Evolutionary conservation across 2,797 vertebrate species (phyloP).

Genomic region (Chloroceryle amazona): DNA sequence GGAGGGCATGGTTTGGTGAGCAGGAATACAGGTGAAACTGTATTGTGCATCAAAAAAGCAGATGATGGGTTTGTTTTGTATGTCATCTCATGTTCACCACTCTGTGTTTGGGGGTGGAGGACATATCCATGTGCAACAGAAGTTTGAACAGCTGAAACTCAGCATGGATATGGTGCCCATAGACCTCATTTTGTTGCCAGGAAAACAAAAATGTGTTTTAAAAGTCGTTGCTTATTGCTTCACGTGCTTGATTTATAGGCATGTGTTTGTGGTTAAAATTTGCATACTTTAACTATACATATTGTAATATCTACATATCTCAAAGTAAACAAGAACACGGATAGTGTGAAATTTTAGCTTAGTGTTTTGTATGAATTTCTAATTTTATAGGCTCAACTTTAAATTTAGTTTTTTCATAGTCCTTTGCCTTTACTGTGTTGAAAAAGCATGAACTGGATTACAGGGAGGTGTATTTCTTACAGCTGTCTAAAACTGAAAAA

Average conservation of each 20-base stretch:
- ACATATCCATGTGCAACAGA: neutral
- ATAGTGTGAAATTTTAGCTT: neutral
- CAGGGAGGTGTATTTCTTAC: neutral
- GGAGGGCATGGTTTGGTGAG: slow-evolving; percentile 65
- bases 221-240: slow-evolving; percentile 7
- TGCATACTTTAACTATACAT: neutral
- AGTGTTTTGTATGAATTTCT: neutral
- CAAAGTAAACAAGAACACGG: neutral
- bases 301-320: neutral
- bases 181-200: slow-evolving; percentile 44
- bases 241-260: slow-evolving; percentile 36
- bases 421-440: neutral
- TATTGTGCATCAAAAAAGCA: slow-evolving; percentile 40
- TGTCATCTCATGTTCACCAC: slow-evolving; percentile 34
- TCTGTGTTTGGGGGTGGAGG: neutral
- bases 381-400: neutral
- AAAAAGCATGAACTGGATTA: neutral
- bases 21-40: slow-evolving; percentile 51
- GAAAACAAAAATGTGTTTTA: slow-evolving; percentile 33
- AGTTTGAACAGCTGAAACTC: slow-evolving; percentile 65
- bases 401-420: neutral
- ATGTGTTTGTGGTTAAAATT: neutral
- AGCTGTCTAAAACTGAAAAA: slow-evolving; percentile 4
- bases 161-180: slow-evolving; percentile 47
- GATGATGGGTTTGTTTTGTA: slow-evolving; percentile 48